A percentile compares a stretch with the other conserved stretches of the same genome.
Evolutionary conservation across 2,113 vertebrate species (phyloP).

Genomic region (Diphyllodes magnificus): DNA sequence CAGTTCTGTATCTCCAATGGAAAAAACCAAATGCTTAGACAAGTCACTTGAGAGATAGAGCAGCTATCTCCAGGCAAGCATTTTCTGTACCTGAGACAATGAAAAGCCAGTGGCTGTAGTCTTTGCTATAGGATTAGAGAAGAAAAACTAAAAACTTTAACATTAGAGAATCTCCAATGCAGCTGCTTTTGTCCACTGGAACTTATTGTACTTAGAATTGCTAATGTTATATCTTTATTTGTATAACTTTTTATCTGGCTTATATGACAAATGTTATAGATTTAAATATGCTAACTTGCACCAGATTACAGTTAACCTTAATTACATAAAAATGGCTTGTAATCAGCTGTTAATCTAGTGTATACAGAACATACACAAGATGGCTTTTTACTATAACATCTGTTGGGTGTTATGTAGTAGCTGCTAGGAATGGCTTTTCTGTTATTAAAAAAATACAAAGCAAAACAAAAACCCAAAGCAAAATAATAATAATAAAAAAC

Average conservation of each 20-base stretch:
- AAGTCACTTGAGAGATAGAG: not conserved
- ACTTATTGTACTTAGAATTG: not conserved
- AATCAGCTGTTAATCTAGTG: not conserved
- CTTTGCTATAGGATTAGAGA: not conserved
- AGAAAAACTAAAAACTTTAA: not conserved
- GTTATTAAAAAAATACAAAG: not conserved
- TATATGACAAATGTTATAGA: not conserved
- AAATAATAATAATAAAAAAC: not conserved
- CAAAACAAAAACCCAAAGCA: not conserved
- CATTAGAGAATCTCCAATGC: not conserved
- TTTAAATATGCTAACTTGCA: not conserved
- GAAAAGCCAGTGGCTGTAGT: not conserved
- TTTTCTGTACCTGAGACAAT: not conserved
- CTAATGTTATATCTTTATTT: not conserved
- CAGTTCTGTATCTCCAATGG: not conserved
- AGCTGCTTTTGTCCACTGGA: slow-evolving; percentile 17
- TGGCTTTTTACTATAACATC: not conserved
- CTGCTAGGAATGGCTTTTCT: not conserved
- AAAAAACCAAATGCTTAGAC: not conserved
- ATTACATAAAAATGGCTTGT: not conserved
- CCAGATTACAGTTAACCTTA: not conserved
- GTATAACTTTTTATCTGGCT: not conserved
- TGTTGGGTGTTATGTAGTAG: not conserved
- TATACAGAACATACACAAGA: not conserved
- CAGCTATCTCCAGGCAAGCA: not conserved